Conservation (phyloP, 2,888 invertebrate genomes). For the Odontothrips loti region DNA sequence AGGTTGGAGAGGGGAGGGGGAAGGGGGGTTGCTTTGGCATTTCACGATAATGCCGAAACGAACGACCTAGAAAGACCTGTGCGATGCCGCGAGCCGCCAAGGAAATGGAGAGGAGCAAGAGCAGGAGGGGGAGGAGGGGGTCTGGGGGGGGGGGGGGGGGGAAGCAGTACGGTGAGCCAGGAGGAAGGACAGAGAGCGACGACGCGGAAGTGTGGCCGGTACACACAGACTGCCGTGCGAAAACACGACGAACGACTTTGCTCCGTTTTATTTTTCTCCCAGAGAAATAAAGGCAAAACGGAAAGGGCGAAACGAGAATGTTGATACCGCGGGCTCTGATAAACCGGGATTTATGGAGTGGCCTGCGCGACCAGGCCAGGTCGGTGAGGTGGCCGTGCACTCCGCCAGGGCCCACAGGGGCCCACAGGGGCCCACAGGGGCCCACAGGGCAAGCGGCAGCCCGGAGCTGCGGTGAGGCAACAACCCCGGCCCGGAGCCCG, state of each 20-base stretch:
- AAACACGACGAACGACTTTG: too few species aligned
- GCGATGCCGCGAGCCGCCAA: background rate
- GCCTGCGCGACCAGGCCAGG: background rate
- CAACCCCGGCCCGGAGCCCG: too few species aligned
- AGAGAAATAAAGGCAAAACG: constrained; percentile 30
- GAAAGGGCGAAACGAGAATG: background rate
- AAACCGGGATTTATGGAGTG: background rate
- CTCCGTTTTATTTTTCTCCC: too few species aligned
- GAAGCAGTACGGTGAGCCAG: too few species aligned
- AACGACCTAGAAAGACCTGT: too few species aligned
- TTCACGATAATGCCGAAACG: too few species aligned
- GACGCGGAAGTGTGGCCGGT: constrained; percentile 14
- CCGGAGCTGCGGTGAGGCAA: too few species aligned
- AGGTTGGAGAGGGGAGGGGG: too few species aligned
- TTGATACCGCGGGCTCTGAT: background rate
- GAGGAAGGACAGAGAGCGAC: constrained; percentile 32
- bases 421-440: too few species aligned
- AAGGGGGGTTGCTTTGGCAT: too few species aligned
- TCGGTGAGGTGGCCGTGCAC: background rate
- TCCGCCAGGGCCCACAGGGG: background rate
- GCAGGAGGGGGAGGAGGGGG: background rate
- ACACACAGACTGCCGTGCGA: background rate
- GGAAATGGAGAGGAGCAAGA: background rate
- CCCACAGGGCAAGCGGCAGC: too few species aligned
- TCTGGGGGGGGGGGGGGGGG: constrained; percentile 28